phyloP scores from a whole-genome alignment of 2,888 invertebrate species.

The Scaptomyza reducta region DNA sequence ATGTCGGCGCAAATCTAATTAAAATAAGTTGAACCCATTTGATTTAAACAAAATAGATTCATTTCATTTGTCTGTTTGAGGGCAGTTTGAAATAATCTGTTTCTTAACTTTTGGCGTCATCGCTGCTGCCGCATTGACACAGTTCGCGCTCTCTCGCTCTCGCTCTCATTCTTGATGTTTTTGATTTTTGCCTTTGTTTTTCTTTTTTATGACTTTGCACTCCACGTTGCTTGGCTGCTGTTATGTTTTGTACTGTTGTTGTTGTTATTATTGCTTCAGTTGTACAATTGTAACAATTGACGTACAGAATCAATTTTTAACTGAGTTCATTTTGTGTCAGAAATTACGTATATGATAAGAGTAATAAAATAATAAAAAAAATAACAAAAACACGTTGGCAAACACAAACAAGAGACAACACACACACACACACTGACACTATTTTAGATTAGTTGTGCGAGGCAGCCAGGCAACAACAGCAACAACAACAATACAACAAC shows the following conservation, averaged over 20 bases:
- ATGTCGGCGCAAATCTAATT: constrained; percentile 63
- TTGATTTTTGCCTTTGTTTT: constrained; percentile 45
- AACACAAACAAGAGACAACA: constrained; percentile 60
- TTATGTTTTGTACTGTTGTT: constrained; percentile 45
- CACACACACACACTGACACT: constrained; percentile 41
- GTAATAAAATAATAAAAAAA: constrained; percentile 9
- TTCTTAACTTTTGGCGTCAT: constrained; percentile 71
- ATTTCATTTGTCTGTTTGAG: constrained; percentile 7
- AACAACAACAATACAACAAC: constrained; percentile 35
- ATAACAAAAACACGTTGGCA: constrained; percentile 61
- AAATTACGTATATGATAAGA: constrained; percentile 11
- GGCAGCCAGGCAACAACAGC: constrained; percentile 47
- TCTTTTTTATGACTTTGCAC: constrained; percentile 64
- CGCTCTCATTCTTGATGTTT: constrained; percentile 54
- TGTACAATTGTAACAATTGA: constrained; percentile 48
- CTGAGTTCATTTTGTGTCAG: constrained; percentile 24
- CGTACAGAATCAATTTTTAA: constrained; percentile 55
- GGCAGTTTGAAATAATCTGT: constrained; percentile 29
- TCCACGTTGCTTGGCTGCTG: constrained; percentile 54
- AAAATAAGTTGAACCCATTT: constrained; percentile 53
- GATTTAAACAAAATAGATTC: constrained; percentile 34
- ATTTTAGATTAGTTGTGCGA: constrained; percentile 71
- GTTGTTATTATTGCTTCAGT: constrained; percentile 20
- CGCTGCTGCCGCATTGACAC: constrained; percentile 68
- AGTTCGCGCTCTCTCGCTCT: constrained; percentile 73